Evolutionary conservation across 2,113 vertebrate genomes (phyloP).

Genomic region (Numida meleagris): DNA sequence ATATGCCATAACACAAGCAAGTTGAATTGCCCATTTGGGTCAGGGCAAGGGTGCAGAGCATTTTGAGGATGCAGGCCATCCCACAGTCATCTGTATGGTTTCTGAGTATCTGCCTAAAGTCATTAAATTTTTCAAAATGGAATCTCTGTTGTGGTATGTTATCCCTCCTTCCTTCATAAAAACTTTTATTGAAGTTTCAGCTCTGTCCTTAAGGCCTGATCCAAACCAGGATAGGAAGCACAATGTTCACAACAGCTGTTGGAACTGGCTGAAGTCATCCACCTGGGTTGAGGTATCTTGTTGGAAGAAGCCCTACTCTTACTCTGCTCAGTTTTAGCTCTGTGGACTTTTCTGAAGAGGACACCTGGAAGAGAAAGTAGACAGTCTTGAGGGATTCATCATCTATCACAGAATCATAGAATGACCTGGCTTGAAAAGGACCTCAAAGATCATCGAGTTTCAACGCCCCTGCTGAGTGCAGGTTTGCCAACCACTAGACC

Average conservation of each 20-base stretch:
- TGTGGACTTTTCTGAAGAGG: background rate
- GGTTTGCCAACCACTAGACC: too few relatives aligned
- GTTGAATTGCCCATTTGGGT: background rate
- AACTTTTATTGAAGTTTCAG: slow-evolving; percentile 39
- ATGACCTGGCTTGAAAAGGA: too few relatives aligned
- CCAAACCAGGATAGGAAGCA: slow-evolving; percentile 45
- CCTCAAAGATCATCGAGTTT: too few relatives aligned
- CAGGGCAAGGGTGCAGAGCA: background rate
- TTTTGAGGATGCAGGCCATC: slow-evolving; percentile 52
- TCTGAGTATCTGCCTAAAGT: slow-evolving; percentile 60
- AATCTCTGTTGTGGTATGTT: slow-evolving; percentile 61
- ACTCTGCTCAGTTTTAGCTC: background rate
- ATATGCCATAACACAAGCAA: background rate
- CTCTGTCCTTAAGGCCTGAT: slow-evolving; percentile 61
- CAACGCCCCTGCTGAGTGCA: too few relatives aligned
- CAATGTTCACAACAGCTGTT: background rate
- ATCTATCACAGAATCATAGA: too few relatives aligned
- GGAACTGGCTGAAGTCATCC: background rate
- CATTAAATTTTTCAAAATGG: slow-evolving; percentile 45
- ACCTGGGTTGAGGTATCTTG: background rate
- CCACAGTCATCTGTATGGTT: slow-evolving; percentile 59
- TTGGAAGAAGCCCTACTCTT: background rate
- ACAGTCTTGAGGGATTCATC: background rate
- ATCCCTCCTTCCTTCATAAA: slow-evolving; percentile 52
- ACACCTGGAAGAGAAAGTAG: background rate